Evolutionary conservation across 2,888 invertebrate species (phyloP), one percentile per base, ranked within the genome.

Genomic region (Synergus umbraculus): DNA sequence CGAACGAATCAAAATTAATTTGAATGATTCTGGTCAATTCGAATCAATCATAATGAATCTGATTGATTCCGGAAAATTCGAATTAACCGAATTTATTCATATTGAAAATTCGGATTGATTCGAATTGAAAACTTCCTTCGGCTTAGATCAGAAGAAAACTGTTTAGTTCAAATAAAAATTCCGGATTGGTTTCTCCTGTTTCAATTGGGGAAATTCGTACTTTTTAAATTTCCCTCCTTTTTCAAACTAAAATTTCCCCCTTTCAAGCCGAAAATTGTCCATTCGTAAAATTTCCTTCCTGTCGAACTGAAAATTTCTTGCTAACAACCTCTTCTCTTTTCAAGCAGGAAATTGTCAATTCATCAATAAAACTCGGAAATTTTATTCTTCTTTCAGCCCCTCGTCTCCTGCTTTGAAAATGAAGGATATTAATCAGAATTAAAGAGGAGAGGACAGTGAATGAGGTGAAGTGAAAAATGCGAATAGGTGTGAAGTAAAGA

Each of bases 401-500:
- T 54, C 64, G 65, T 7, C 41, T 29, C 29, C 29, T 29, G 29
- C 29, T 29, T 29, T 9, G 43, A 60, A 44, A 43, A 80, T 76
- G 69, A 29, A 63, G 69, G 76, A 44, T 58, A 54, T 46, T 49
- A 60, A 54, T 43, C n/a, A 43, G 4, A 77, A 41, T 65, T 46
- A 43, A 63, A 44, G 22, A 37, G n/a, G 60, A 10, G 73, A 66
- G 65, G 13, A 60, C 37, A 54, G 65, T 44, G 63, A 64, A 64
- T 64, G 58, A 44, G 67, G 22, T 41, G 64, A 44, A 73, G 46
- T 44, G 18, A 44, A 76, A 65, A 44, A 73, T 54, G 76, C 73
- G 43, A 12, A 67, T 76, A 76, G 78, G 79, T 63, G 78, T 77
- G 79, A 76, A 64, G 78, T 83, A 79, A 84, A 82, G 86, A 85